Conservation (phyloP, 1,140 invertebrate species). For the Drosophila leontia region DNA sequence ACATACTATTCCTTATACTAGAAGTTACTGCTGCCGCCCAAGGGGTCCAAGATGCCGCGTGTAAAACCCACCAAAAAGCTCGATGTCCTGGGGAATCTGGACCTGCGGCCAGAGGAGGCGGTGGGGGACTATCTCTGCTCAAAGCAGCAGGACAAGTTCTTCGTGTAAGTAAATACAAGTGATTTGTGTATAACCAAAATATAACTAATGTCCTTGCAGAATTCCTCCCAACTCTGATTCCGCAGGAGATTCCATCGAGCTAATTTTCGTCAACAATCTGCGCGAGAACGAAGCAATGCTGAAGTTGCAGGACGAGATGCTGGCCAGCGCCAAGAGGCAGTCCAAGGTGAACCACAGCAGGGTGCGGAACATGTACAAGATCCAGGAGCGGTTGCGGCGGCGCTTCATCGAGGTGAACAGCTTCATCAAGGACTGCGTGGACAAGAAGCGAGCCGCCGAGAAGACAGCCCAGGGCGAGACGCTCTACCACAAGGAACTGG, state of each 20-base stretch:
- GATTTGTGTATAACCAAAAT: no score
- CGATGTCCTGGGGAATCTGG: slow-evolving; percentile 80
- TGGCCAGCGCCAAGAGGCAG: slow-evolving; percentile 62
- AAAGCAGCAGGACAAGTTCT: slow-evolving; percentile 71
- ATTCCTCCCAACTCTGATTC: slow-evolving; percentile 72
- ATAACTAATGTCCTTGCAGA: slow-evolving; percentile 21
- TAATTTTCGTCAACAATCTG: slow-evolving; percentile 72
- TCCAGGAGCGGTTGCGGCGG: slow-evolving; percentile 69
- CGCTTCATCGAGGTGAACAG: slow-evolving; percentile 81
- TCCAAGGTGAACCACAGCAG: slow-evolving; percentile 56
- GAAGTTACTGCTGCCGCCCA: slow-evolving; percentile 8
- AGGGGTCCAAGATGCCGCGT: slow-evolving; percentile 70
- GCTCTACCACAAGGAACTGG: slow-evolving; percentile 61
- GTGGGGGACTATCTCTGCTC: slow-evolving; percentile 72
- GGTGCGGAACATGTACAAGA: slow-evolving; percentile 69
- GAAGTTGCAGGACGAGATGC: slow-evolving; percentile 71
- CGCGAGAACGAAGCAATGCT: slow-evolving; percentile 74
- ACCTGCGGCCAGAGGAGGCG: slow-evolving; percentile 76
- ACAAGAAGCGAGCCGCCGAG: slow-evolving; percentile 71
- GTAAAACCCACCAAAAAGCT: slow-evolving; percentile 76
- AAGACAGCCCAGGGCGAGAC: slow-evolving; percentile 56
- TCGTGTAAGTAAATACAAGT: slow-evolving; percentile 61
- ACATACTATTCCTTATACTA: neutral
- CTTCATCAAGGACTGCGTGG: slow-evolving; percentile 80
- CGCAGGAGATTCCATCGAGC: slow-evolving; percentile 75